Percentiles rank a stretch among this genome's conserved stretches.
These are phyloP conservation scores for Oreochromis spilurus DNA, from an alignment of 2,113 vertebrate genomes.

Conservation along the genomic window DNA sequence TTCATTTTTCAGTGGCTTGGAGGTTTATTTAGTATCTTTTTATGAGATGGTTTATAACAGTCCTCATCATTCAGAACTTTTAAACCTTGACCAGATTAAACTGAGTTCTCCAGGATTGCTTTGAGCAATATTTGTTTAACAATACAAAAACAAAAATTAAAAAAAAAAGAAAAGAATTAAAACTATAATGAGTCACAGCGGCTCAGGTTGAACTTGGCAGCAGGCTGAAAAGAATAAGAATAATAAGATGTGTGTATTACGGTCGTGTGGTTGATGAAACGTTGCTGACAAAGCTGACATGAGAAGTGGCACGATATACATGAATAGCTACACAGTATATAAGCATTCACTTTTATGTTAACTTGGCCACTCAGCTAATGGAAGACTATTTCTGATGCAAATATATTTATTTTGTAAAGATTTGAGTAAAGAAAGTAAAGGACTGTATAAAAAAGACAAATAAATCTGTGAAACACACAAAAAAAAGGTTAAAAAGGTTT, in stretches of 20 bases:
- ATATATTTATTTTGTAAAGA: constrained; percentile 33
- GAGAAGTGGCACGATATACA: constrained; percentile 35
- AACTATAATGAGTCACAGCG: neutral
- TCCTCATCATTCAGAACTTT: neutral
- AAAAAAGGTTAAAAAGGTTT: constrained; percentile 48
- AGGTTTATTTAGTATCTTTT: neutral
- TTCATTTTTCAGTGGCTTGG: neutral
- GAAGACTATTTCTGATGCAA: constrained; percentile 50
- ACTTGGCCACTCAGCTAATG: constrained; percentile 27
- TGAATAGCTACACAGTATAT: constrained; percentile 28
- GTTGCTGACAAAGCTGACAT: constrained; percentile 29
- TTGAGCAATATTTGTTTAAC: neutral
- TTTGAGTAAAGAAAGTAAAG: constrained; percentile 33
- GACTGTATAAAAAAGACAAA: constrained; percentile 49
- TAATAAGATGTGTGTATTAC: neutral
- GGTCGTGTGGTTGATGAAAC: constrained; percentile 1
- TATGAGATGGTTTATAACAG: neutral
- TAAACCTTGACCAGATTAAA: neutral
- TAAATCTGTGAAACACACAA: constrained; percentile 50
- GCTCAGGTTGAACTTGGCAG: neutral
- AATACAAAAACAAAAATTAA: neutral
- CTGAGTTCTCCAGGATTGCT: neutral
- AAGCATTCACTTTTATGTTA: constrained; percentile 34
- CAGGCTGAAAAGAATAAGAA: neutral
- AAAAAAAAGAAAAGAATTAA: neutral